phyloP scores from a whole-genome alignment of 2,113 vertebrate genomes.

The Sinocyclocheilus anshuiensis region DNA sequence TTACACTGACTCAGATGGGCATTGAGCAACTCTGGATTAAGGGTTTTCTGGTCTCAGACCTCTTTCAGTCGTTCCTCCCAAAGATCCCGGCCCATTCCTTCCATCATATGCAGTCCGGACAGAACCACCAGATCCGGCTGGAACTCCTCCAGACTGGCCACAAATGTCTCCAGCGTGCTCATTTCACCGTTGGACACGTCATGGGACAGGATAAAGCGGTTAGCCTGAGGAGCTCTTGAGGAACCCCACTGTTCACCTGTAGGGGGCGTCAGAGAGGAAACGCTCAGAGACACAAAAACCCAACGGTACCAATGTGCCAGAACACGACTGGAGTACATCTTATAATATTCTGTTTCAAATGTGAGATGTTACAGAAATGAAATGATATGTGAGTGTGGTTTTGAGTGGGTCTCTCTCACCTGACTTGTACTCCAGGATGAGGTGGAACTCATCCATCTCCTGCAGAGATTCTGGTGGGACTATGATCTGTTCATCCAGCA shows the following conservation, averaged over 20 bases:
- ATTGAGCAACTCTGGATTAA: background rate
- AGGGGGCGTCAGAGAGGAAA: slow-evolving; percentile 55
- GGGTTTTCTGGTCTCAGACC: slow-evolving; percentile 66
- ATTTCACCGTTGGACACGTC: slow-evolving; percentile 92
- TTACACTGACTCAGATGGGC: background rate
- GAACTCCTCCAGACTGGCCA: slow-evolving; percentile 93
- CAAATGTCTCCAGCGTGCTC: slow-evolving; percentile 88
- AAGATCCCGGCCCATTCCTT: slow-evolving; percentile 85
- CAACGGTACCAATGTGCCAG: background rate
- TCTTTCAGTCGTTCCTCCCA: slow-evolving; percentile 85
- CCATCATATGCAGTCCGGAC: slow-evolving; percentile 99
- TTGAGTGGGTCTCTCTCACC: slow-evolving; percentile 72
- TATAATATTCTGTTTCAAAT: background rate
- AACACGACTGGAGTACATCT: too few species aligned
- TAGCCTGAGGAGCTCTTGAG: slow-evolving; percentile 85
- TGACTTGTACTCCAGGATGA: slow-evolving; percentile 96
- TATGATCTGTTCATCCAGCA: slow-evolving; percentile 89
- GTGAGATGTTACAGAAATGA: background rate
- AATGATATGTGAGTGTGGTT: background rate
- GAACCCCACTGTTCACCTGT: slow-evolving; percentile 89
- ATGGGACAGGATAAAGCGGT: slow-evolving; percentile 98
- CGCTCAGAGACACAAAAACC: background rate
- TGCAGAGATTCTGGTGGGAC: slow-evolving; percentile 92
- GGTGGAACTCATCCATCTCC: slow-evolving; percentile 92
- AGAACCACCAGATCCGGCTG: slow-evolving; percentile 92